Evolutionary conservation across 2,888 invertebrate genomes (phyloP).

Genomic region (Ecliptopera silaceata): DNA sequence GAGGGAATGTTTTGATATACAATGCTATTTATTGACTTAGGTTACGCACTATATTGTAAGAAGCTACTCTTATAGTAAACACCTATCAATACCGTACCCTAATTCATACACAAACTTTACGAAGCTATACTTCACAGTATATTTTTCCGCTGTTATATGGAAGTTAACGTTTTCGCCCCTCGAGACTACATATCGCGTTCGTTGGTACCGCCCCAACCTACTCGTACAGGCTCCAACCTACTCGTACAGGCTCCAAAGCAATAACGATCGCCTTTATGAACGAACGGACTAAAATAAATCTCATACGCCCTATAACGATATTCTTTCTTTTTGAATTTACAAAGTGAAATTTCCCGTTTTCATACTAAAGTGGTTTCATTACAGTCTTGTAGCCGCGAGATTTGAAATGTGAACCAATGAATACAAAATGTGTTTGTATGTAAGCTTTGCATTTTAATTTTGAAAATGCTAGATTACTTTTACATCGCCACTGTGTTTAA

Average conservation of each 20-base stretch:
- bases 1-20: too few relatives aligned
- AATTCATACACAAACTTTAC: conserved; percentile 43
- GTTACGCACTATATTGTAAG: too few relatives aligned
- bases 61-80: conserved; percentile 12
- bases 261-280: conserved; percentile 14
- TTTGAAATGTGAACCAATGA: too few relatives aligned
- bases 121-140: conserved; percentile 33
- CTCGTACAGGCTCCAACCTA: conserved; percentile 4
- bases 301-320: neutral
- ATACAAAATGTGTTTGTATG: too few relatives aligned
- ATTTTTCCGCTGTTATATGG: conserved; percentile 29
- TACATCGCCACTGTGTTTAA: too few relatives aligned
- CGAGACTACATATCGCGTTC: conserved; percentile 25
- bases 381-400: too few relatives aligned
- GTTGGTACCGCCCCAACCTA: too few relatives aligned
- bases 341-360: too few relatives aligned
- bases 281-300: conserved; percentile 5
- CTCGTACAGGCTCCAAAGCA: conserved; percentile 6
- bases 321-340: neutral
- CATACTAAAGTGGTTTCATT: too few relatives aligned
- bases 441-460: neutral
- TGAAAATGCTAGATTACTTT: too few relatives aligned
- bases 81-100: conserved; percentile 37
- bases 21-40: too few relatives aligned
- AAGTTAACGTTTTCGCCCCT: conserved; percentile 37